Percentiles rank a stretch among this genome's conserved stretches.
Conservation (phyloP, 2,888 invertebrate genomes). For the Megamerina dolium region DNA sequence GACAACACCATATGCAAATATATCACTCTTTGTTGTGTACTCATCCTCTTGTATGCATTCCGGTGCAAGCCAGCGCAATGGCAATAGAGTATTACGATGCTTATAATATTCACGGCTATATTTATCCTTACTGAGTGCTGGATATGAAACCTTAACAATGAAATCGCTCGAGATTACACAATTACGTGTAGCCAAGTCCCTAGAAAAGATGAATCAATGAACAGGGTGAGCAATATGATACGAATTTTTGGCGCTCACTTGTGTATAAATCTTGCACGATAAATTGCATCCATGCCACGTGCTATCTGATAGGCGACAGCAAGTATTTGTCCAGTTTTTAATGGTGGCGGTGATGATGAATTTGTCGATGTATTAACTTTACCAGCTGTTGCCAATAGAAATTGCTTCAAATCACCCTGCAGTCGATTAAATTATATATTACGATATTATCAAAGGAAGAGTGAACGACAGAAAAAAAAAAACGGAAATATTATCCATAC, state of each 20-base stretch:
- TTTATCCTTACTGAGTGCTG: conserved; percentile 74
- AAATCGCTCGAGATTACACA: conserved; percentile 79
- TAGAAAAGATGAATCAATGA: conserved; percentile 38
- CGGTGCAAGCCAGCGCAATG: conserved; percentile 83
- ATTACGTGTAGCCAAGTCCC: conserved; percentile 86
- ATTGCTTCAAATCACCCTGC: conserved; percentile 89
- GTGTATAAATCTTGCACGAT: conserved; percentile 74
- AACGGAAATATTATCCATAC: conserved; percentile 50
- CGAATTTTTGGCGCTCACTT: conserved; percentile 50
- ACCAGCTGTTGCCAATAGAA: conserved; percentile 59
- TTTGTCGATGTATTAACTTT: conserved; percentile 41
- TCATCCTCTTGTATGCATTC: conserved; percentile 88
- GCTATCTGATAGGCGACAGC: conserved; percentile 71
- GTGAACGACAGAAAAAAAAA: not conserved
- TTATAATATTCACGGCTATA: conserved; percentile 87
- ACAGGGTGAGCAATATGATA: too few relatives aligned
- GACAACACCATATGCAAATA: conserved; percentile 83
- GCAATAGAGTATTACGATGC: conserved; percentile 75
- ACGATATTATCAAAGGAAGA: not conserved
- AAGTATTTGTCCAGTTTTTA: conserved; percentile 62
- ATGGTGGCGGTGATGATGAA: conserved; percentile 51
- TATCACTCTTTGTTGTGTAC: conserved; percentile 87
- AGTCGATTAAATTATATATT: not conserved
- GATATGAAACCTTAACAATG: conserved; percentile 72
- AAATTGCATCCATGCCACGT: conserved; percentile 72